A percentile compares a stretch with the other conserved stretches of the same genome.
Conservation (phyloP, 2,888 invertebrate species). For the Pimpla rufipes region DNA sequence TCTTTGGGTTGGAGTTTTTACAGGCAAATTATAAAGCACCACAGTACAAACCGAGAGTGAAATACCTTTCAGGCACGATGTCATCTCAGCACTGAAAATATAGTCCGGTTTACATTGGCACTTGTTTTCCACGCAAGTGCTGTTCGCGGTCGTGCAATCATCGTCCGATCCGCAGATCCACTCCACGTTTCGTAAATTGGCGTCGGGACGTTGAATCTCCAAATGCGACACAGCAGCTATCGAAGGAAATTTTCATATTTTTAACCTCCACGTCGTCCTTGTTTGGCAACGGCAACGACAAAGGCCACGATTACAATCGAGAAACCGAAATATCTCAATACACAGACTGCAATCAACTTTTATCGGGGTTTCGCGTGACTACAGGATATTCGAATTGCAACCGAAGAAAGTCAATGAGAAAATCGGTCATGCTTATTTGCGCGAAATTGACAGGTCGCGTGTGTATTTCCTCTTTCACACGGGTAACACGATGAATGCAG, state of each 20-base stretch:
- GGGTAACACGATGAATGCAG: background rate
- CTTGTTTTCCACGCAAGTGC: constrained; percentile 67
- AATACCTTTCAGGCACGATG: constrained; percentile 75
- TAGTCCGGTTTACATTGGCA: constrained; percentile 74
- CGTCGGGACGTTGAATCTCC: background rate
- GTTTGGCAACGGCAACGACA: background rate
- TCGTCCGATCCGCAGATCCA: constrained; percentile 66
- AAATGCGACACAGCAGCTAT: background rate
- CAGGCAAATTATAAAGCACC: background rate
- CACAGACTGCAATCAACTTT: constrained; percentile 48
- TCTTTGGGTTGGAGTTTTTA: background rate
- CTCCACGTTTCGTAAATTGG: constrained; percentile 14
- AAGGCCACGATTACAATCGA: constrained; percentile 2
- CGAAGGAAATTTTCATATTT: constrained; percentile 1
- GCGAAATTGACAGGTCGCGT: constrained; percentile 63
- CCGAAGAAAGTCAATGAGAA: constrained; percentile 25
- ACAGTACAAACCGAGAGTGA: background rate
- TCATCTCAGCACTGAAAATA: constrained; percentile 71
- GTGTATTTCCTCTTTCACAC: constrained; percentile 27
- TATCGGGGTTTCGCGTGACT: constrained; percentile 56
- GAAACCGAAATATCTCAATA: background rate
- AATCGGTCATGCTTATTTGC: constrained; percentile 14
- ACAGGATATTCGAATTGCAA: constrained; percentile 12
- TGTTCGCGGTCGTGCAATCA: constrained; percentile 71
- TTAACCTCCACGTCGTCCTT: background rate